These are phyloP conservation scores for Punctoribates punctum DNA, from an alignment of 2,888 invertebrate genomes.

Conservation along the genomic window DNA sequence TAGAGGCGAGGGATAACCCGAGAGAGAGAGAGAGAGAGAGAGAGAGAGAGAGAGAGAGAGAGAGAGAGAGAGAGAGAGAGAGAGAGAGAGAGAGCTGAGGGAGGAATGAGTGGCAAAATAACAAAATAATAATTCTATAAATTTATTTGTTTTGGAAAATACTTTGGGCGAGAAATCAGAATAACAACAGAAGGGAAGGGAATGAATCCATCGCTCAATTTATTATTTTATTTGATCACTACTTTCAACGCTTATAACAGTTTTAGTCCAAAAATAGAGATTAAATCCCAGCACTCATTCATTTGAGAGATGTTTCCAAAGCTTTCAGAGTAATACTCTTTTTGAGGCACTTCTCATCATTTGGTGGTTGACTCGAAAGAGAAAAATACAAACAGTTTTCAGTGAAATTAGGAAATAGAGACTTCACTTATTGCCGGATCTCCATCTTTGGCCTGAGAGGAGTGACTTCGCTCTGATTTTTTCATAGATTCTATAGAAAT, in stretches of 20 bases:
- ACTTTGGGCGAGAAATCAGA: too few species aligned
- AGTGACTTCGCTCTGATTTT: too few species aligned
- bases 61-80: too few species aligned
- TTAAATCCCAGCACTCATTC: constrained; percentile 25
- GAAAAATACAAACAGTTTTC: neutral
- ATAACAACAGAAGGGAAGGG: neutral
- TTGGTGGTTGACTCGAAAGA: neutral
- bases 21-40: too few species aligned
- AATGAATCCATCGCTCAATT: neutral
- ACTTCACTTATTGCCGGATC: neutral
- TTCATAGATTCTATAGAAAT: too few species aligned
- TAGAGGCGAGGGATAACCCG: too few species aligned
- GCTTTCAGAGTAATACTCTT: constrained; percentile 15
- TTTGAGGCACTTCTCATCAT: neutral
- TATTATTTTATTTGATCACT: neutral
- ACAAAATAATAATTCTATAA: constrained; percentile 11
- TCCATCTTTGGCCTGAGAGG: neutral
- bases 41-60: too few species aligned
- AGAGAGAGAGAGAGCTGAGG: neutral
- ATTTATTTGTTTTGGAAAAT: neutral
- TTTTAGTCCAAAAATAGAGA: neutral
- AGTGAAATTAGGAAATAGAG: constrained; percentile 10
- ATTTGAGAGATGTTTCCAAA: constrained; percentile 29
- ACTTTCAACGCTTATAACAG: neutral
- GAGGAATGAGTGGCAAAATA: neutral